phyloP scores from a whole-genome alignment of 2,888 invertebrate species.

The Odontocerum albicorne region DNA sequence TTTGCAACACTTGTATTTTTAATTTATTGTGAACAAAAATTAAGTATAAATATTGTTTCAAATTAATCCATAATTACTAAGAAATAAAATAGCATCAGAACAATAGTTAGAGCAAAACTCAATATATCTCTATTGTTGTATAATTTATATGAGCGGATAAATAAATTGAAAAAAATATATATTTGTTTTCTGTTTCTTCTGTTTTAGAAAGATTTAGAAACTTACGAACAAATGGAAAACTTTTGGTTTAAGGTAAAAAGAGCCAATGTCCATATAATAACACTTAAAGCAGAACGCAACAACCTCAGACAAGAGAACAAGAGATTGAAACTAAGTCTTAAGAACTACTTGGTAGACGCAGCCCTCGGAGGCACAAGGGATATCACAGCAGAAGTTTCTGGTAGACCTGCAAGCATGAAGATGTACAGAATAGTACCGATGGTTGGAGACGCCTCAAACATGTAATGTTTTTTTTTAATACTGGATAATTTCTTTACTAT shows the following conservation, averaged over 20 bases:
- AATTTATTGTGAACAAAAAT: too few relatives aligned
- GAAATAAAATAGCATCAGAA: too few relatives aligned
- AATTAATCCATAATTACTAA: too few relatives aligned
- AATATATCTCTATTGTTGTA: too few relatives aligned
- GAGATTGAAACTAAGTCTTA: conserved; percentile 61
- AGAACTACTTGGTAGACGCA: conserved; percentile 62
- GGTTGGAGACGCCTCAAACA: conserved; percentile 36
- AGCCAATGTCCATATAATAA: conserved; percentile 50
- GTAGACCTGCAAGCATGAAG: conserved; percentile 39
- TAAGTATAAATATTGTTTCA: too few relatives aligned
- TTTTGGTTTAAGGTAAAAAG: conserved; percentile 63
- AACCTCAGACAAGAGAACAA: conserved; percentile 63
- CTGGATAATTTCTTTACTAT: too few relatives aligned
- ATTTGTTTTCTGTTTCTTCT: too few relatives aligned
- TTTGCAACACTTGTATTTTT: too few relatives aligned
- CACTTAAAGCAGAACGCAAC: conserved; percentile 48
- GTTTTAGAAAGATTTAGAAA: conserved; percentile 51
- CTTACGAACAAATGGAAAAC: conserved; percentile 65
- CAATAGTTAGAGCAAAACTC: too few relatives aligned
- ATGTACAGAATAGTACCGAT: conserved; percentile 29
- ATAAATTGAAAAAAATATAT: too few relatives aligned
- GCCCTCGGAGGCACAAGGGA: conserved; percentile 51
- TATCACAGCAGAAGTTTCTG: conserved; percentile 29
- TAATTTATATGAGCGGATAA: too few relatives aligned
- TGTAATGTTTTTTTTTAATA: too few relatives aligned